Evolutionary conservation across 2,888 invertebrate species (phyloP).

Genomic region (Cephus sareptanus): DNA sequence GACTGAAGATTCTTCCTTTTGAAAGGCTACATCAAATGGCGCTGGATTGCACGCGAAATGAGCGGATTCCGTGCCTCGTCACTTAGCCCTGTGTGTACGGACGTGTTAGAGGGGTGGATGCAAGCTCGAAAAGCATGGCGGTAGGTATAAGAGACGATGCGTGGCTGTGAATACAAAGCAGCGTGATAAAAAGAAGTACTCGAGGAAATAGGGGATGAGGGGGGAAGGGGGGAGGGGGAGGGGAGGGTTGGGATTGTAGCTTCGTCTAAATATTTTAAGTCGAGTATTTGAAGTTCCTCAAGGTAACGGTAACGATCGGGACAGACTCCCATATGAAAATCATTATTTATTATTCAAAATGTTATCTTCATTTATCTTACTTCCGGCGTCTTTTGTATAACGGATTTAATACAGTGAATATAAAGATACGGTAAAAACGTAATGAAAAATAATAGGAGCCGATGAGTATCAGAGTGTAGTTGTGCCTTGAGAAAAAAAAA

Average conservation of each 20-base stretch:
- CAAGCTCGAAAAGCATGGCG: not conserved
- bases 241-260: not conserved
- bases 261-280: slow-evolving; percentile 15
- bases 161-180: slow-evolving; percentile 51
- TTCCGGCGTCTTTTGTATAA: not conserved
- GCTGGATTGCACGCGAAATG: not conserved
- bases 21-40: not conserved
- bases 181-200: slow-evolving; percentile 37
- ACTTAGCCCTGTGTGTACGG: not conserved
- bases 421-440: too few species aligned
- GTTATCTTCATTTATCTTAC: not conserved
- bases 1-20: not conserved
- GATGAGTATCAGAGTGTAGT: not conserved
- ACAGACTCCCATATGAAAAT: not conserved
- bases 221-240: too few species aligned
- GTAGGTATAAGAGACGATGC: slow-evolving; percentile 30
- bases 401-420: not conserved
- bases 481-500: not conserved
- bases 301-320: not conserved
- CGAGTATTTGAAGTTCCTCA: slow-evolving; percentile 9
- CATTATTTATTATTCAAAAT: not conserved
- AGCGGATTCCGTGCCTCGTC: not conserved
- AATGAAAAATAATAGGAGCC: not conserved
- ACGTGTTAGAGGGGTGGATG: slow-evolving; percentile 12
- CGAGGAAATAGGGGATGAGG: not conserved